Evolutionary conservation across 2,113 vertebrate species (phyloP).

Genomic region (Pyrgilauda ruficollis): DNA sequence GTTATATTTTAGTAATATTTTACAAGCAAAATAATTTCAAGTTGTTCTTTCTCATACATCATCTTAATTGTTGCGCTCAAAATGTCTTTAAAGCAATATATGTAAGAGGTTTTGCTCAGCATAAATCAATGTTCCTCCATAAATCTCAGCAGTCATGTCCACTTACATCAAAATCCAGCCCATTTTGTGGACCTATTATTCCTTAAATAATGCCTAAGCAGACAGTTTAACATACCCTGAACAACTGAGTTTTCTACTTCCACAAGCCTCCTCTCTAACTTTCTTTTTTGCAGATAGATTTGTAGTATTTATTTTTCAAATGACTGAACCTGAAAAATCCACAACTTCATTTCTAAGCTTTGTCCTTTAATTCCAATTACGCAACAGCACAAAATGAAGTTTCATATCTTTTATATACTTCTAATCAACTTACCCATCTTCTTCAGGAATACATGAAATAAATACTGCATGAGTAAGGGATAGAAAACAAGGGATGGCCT

Average conservation of each 20-base stretch:
- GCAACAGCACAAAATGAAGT: background rate
- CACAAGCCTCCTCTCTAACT: background rate
- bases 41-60: background rate
- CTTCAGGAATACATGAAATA: background rate
- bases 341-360: background rate
- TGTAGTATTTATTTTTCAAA: background rate
- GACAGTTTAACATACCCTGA: background rate
- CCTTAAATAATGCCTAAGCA: background rate
- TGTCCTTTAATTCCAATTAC: background rate
- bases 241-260: background rate
- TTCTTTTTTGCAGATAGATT: background rate
- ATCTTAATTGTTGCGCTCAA: background rate
- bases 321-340: background rate
- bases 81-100: background rate
- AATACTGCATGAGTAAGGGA: background rate
- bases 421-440: background rate
- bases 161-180: background rate
- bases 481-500: background rate
- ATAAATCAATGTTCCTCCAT: conserved; percentile 1
- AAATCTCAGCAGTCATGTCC: background rate
- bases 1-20: background rate
- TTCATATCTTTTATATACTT: background rate
- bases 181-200: background rate
- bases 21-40: background rate
- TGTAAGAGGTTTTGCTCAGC: background rate